Evolutionary conservation across 2,888 invertebrate genomes (phyloP).

Genomic region (Branchipolynoe longqiensis): DNA sequence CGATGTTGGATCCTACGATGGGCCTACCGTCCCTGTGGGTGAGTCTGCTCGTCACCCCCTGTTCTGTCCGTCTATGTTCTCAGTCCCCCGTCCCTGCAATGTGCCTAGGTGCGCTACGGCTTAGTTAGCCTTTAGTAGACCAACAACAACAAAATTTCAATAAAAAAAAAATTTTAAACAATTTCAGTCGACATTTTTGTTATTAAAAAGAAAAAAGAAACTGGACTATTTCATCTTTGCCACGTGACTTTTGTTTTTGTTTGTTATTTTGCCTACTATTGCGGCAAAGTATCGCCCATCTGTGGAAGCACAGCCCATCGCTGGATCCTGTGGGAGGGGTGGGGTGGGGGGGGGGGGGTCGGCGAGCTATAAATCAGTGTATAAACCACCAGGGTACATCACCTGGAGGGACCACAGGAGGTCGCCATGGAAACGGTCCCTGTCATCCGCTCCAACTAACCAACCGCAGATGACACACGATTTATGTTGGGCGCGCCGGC

Average conservation of each 20-base stretch:
- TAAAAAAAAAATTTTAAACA: too few relatives aligned
- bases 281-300: too few relatives aligned
- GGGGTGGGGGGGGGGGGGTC: not conserved
- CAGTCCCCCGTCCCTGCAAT: too few relatives aligned
- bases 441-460: constrained; percentile 1
- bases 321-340: not conserved
- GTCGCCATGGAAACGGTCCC: constrained; percentile 13
- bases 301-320: too few relatives aligned
- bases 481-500: constrained; percentile 5
- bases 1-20: constrained; percentile 12
- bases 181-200: too few relatives aligned
- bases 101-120: too few relatives aligned
- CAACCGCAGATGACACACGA: constrained; percentile 41
- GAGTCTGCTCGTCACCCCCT: constrained; percentile 5
- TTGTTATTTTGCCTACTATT: too few relatives aligned
- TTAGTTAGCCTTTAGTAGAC: too few relatives aligned
- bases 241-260: too few relatives aligned
- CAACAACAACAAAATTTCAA: too few relatives aligned
- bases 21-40: not conserved
- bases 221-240: too few relatives aligned
- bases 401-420: constrained; percentile 29
- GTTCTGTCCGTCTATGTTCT: constrained; percentile 10
- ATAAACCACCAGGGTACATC: not conserved
- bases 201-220: too few relatives aligned
- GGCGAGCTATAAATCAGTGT: not conserved